These are phyloP conservation scores for Tragelaphus oryx DNA, from an alignment of 2,797 vertebrate species.

Conservation along the genomic window DNA sequence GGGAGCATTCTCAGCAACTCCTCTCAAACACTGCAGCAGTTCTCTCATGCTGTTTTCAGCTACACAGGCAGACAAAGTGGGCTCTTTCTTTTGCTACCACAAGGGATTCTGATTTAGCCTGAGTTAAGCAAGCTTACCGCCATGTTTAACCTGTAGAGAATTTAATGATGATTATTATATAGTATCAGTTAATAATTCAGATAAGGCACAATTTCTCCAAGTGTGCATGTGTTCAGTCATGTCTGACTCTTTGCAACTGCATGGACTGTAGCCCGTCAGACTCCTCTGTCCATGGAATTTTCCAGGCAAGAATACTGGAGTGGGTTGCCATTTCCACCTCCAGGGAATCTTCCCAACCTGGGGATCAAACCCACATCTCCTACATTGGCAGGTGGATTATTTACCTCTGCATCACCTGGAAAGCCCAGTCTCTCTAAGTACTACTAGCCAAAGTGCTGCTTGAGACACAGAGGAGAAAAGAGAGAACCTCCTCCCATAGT, in stretches of 20 bases:
- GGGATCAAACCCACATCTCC: background rate
- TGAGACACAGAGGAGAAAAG: background rate
- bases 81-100: conserved; percentile 24
- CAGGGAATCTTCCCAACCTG: background rate
- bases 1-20: background rate
- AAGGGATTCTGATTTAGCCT: conserved; percentile 11
- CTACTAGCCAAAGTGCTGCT: background rate
- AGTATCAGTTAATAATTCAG: conserved; percentile 20
- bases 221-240: background rate
- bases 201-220: conserved; percentile 3
- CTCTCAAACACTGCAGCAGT: background rate
- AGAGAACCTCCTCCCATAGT: background rate
- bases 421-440: background rate
- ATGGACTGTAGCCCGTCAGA: background rate
- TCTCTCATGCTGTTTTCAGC: background rate
- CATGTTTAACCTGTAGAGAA: background rate
- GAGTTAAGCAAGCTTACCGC: conserved; percentile 10
- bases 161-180: conserved; percentile 32
- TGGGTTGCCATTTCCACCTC: background rate
- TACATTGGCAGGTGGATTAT: background rate
- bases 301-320: background rate
- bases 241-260: background rate
- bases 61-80: conserved; percentile 7
- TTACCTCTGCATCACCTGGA: background rate
- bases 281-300: background rate